phyloP scores from a whole-genome alignment of 2,113 vertebrate genomes.

The Aptenodytes forsteri region DNA sequence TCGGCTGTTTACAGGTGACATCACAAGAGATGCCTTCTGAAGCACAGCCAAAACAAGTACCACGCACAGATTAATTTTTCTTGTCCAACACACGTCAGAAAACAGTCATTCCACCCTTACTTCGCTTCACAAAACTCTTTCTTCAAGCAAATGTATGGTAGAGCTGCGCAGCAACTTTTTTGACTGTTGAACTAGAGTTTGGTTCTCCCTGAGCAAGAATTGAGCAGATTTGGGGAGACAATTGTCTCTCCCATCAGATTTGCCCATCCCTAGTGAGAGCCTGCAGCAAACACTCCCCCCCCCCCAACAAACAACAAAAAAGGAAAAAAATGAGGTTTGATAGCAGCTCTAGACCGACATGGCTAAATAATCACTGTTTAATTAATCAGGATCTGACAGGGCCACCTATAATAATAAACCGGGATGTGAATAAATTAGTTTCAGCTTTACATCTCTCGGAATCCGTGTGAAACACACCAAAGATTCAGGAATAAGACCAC shows the following conservation, averaged over 20 bases:
- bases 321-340: background rate
- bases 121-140: background rate
- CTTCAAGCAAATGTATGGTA: background rate
- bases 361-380: background rate
- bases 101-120: background rate
- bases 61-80: conserved; percentile 47
- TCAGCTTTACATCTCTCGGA: background rate
- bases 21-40: conserved; percentile 72
- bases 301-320: background rate
- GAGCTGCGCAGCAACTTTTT: background rate
- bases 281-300: background rate
- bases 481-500: background rate
- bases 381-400: background rate
- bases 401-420: background rate
- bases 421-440: background rate
- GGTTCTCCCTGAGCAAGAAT: background rate
- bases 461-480: background rate
- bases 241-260: background rate
- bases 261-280: background rate
- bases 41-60: conserved; percentile 24
- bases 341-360: background rate
- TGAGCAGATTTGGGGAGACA: background rate
- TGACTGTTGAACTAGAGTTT: background rate
- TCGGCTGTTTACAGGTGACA: conserved; percentile 84
- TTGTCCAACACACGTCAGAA: conserved; percentile 51